Conservation (phyloP, 2,888 invertebrate species). For the Scrobipalpa atriplicella region DNA sequence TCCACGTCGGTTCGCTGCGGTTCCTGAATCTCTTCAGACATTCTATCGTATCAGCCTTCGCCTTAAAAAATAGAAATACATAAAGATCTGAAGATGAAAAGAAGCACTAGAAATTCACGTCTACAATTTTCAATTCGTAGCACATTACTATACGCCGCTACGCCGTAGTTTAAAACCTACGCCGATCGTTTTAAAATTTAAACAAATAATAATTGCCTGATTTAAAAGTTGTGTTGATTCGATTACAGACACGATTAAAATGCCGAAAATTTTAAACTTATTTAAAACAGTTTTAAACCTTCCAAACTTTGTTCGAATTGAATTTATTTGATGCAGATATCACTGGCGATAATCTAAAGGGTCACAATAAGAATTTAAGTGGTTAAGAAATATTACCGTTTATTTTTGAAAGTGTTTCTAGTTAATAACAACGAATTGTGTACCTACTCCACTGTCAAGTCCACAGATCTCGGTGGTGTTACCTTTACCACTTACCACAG, state of each 20-base stretch:
- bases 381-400: too few species aligned
- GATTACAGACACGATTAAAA: not conserved
- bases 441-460: too few species aligned
- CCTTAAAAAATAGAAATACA: conserved; percentile 69
- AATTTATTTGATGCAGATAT: conserved; percentile 1
- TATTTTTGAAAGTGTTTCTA: too few species aligned
- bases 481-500: conserved; percentile 81
- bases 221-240: not conserved
- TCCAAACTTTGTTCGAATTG: conserved; percentile 1
- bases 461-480: too few species aligned
- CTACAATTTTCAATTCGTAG: not conserved
- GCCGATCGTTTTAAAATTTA: not conserved
- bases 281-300: not conserved
- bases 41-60: conserved; percentile 89
- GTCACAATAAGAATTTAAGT: too few species aligned
- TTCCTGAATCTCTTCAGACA: conserved; percentile 89
- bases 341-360: not conserved
- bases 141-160: too few species aligned
- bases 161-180: too few species aligned
- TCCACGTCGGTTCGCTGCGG: conserved; percentile 94
- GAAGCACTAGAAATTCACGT: too few species aligned
- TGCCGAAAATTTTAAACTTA: not conserved
- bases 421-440: too few species aligned
- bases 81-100: not conserved
- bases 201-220: not conserved